phyloP scores from a whole-genome alignment of 1,140 invertebrate genomes.

The Cotesia chilonis region DNA sequence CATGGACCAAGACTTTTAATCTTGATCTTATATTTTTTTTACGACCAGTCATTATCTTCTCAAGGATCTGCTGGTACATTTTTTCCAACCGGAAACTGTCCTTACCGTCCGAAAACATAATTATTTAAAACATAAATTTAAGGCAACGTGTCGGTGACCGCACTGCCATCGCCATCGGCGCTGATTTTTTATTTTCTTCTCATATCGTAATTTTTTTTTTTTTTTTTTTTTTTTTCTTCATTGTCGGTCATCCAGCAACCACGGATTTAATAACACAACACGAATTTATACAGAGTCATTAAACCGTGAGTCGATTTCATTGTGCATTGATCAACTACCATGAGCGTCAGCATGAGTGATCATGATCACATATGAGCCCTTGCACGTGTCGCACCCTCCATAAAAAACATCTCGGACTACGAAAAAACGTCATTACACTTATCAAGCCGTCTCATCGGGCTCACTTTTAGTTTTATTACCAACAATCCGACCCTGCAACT shows the following conservation, averaged over 20 bases:
- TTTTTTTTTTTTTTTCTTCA: background rate
- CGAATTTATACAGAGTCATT: slow-evolving; percentile 9
- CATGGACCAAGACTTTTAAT: background rate
- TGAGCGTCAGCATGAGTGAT: slow-evolving; percentile 32
- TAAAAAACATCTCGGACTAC: background rate
- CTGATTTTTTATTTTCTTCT: background rate
- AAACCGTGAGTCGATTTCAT: slow-evolving; percentile 20
- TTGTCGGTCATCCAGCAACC: background rate
- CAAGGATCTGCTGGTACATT: slow-evolving; percentile 14
- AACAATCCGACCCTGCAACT: no score
- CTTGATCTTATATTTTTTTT: slow-evolving; percentile 15
- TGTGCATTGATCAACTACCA: slow-evolving; percentile 25
- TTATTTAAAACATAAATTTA: no score
- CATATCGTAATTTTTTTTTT: background rate
- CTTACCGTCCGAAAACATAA: no score
- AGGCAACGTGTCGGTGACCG: no score
- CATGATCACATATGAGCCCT: slow-evolving; percentile 8
- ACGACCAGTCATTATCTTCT: background rate
- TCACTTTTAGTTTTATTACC: no score
- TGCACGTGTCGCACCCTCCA: slow-evolving; percentile 13
- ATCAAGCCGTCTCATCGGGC: background rate
- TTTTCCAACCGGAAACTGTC: slow-evolving; percentile 7
- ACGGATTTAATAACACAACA: slow-evolving; percentile 32
- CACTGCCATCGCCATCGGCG: no score
- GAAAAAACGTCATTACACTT: slow-evolving; percentile 9